Evolutionary conservation across 2,797 vertebrate species (phyloP).

Genomic region (Pipistrellus pipistrellus): DNA sequence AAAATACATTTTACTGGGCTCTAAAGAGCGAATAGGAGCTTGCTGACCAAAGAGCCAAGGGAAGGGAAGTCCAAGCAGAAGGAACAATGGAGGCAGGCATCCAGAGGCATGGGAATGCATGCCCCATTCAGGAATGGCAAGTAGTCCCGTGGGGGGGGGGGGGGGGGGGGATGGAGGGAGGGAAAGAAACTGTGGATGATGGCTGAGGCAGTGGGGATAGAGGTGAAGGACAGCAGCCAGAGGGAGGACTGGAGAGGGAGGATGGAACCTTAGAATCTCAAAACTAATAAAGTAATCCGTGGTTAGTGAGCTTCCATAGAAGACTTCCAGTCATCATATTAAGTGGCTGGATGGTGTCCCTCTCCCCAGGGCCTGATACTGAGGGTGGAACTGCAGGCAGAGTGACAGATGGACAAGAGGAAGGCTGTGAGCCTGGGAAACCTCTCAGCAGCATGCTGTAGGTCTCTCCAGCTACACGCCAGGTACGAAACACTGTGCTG

Average conservation of each 20-base stretch:
- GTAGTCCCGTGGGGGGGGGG: accelerated
- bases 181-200: not conserved
- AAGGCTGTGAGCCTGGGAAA: not conserved
- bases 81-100: not conserved
- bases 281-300: not conserved
- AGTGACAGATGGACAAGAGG: not conserved
- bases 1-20: not conserved
- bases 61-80: not conserved
- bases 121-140: accelerated
- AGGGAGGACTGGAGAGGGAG: not conserved
- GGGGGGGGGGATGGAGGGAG: accelerated
- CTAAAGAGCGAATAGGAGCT: not conserved
- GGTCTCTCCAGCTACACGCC: not conserved
- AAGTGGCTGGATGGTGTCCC: not conserved
- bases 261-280: not conserved
- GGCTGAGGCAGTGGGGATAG: not conserved
- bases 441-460: not conserved
- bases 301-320: not conserved
- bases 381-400: no score
- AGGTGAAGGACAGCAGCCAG: not conserved
- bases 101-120: no score
- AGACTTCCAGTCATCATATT: not conserved
- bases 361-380: not conserved
- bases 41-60: not conserved
- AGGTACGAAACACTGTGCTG: not conserved